Conservation (phyloP, 2,113 vertebrate genomes). For the Xerus inauris region DNA sequence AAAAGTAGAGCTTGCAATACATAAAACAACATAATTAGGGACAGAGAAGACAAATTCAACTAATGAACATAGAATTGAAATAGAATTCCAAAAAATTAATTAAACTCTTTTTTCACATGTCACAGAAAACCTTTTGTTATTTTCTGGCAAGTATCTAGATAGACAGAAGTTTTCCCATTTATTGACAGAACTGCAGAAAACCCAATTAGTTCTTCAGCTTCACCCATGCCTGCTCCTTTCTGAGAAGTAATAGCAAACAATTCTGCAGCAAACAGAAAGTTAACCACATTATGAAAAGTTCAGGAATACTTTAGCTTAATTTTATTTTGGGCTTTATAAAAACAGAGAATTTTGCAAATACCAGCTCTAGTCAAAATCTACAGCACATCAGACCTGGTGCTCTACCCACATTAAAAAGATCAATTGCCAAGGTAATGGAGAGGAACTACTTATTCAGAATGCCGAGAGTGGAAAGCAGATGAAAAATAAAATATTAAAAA, state of each 20-base stretch:
- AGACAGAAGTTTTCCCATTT: conserved; percentile 47
- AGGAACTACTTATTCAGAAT: conserved; percentile 13
- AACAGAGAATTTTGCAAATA: conserved; percentile 24
- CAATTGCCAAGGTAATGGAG: conserved; percentile 42
- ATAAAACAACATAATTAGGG: conserved; percentile 40
- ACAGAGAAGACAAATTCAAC: conserved; percentile 18
- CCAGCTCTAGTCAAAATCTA: conserved; percentile 48
- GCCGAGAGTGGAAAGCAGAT: neutral
- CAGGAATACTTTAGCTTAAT: conserved; percentile 52
- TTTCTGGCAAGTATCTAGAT: conserved; percentile 55
- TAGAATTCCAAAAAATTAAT: conserved; percentile 46
- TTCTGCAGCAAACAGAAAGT: conserved; percentile 53
- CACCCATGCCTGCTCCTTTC: conserved; percentile 59
- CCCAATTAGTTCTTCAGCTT: conserved; percentile 70
- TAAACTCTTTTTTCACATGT: conserved; percentile 57
- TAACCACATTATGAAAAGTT: conserved; percentile 60
- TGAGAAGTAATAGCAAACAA: conserved; percentile 58
- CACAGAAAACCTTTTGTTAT: conserved; percentile 63
- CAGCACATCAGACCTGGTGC: neutral
- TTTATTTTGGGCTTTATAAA: conserved; percentile 62
- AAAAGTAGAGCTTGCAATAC: neutral
- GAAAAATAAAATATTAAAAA: conserved; percentile 57
- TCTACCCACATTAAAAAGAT: conserved; percentile 60
- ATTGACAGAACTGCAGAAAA: conserved; percentile 65
- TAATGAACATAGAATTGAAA: conserved; percentile 40